Base-by-base conservation (phyloP, 1,140 invertebrate genomes). In the Drosophila trapezifrons region DNA sequence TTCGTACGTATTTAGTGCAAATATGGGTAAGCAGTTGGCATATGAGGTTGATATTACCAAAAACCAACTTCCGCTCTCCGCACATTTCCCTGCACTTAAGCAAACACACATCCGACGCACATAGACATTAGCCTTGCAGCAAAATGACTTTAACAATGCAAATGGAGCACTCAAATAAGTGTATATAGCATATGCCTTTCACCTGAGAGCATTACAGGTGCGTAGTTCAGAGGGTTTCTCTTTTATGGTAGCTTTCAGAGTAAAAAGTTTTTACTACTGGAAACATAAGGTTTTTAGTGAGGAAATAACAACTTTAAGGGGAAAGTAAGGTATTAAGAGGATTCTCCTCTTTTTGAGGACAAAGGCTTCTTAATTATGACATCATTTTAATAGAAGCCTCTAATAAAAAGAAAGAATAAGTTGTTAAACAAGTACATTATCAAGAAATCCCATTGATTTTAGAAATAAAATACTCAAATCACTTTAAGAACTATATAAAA, bases 1-100 rank as follows among this genome's bases (percentile, higher is more conserved):
- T 20, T 18, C 10, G 15, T 37, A 71, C n/a, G 25, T 49, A 58
- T 70, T 32, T 58, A 57, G 43, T 57, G 29, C 66, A 71, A 58
- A 57, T 71, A 58, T 71, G 43, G 56, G 70, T 62, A 45, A 60
- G 40, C 56, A 71, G 55, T 38, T 73, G 70, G 45, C 56, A 72
- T 73, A 45, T 40, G 55, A 60, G 56, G 67, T 71, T 71, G 35
- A 71, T 71, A 71, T 71, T 71, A 73, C 67, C 70, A 25, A 73
- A 73, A 73, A 62, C 70, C 38, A 52, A 73, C 67, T 62, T 52
- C 46, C 56, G 46, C 10, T 22, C 35, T 29, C 38, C 13, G 3
- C 45, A 55, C 57, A 73, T 74, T 56, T 49, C 43, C 73, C 29
- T 47, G 62, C 52, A 67, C 72, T 76, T 59, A 40, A 17, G 47